These are phyloP conservation scores for Parasteatoda tepidariorum DNA, from an alignment of 1,140 invertebrate species.

Conservation along the genomic window DNA sequence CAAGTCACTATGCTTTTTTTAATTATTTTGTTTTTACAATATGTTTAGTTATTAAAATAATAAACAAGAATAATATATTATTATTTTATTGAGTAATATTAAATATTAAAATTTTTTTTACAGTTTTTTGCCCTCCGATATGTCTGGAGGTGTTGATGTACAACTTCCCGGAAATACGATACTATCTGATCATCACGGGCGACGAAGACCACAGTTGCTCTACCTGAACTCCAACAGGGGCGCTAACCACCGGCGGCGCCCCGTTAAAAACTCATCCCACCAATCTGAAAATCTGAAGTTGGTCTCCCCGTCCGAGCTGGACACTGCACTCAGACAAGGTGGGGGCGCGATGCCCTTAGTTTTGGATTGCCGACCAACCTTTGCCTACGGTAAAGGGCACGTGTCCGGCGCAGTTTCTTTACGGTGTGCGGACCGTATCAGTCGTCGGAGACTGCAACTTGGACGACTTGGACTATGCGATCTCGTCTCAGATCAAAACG, in stretches of 20 bases:
- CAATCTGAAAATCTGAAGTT: background rate
- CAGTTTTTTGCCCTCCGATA: slow-evolving; percentile 10
- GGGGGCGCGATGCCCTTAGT: slow-evolving; percentile 68
- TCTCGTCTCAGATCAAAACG: slow-evolving; percentile 75
- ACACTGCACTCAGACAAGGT: background rate
- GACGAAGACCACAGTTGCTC: slow-evolving; percentile 24
- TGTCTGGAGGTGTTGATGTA: slow-evolving; percentile 53
- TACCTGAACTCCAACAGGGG: slow-evolving; percentile 1
- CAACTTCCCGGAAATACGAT: slow-evolving; percentile 47
- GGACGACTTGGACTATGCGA: slow-evolving; percentile 78
- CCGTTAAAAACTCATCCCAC: background rate
- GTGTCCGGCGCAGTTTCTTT: slow-evolving; percentile 80
- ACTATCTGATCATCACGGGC: slow-evolving; percentile 11
- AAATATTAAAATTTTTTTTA: too few species aligned
- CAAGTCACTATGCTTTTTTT: too few species aligned
- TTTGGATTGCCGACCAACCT: slow-evolving; percentile 78
- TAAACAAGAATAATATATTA: too few species aligned
- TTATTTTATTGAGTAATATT: too few species aligned
- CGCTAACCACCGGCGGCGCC: background rate
- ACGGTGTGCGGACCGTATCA: slow-evolving; percentile 81
- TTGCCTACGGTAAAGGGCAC: slow-evolving; percentile 79
- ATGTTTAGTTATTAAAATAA: too few species aligned
- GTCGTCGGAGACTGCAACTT: slow-evolving; percentile 76
- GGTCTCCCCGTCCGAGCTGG: slow-evolving; percentile 35
- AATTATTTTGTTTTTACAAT: too few species aligned